phyloP scores from a whole-genome alignment of 2,797 vertebrate species.

The Presbytis comata region DNA sequence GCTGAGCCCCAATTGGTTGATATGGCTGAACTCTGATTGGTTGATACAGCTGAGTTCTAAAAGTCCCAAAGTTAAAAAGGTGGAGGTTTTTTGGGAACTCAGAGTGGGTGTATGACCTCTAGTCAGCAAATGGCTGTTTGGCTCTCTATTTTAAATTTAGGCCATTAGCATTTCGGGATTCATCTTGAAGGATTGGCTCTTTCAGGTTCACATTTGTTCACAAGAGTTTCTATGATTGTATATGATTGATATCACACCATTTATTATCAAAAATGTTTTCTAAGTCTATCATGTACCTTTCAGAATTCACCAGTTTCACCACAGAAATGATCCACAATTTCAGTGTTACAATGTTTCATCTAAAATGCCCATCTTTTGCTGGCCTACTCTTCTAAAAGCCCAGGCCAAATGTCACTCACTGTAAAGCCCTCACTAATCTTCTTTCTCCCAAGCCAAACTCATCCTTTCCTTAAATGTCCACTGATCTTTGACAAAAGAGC shows the following conservation, averaged over 20 bases:
- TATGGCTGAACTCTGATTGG: background rate
- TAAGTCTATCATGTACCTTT: slow-evolving; percentile 21
- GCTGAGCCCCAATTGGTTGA: background rate
- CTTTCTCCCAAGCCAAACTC: background rate
- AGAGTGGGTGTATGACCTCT: background rate
- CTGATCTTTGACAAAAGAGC: background rate
- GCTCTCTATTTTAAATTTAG: background rate
- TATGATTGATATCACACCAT: slow-evolving; percentile 10
- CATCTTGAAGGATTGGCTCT: background rate
- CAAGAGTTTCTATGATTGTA: background rate
- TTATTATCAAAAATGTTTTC: slow-evolving; percentile 33
- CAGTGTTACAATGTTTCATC: background rate
- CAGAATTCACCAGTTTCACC: background rate
- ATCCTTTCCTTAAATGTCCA: background rate
- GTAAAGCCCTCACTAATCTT: background rate
- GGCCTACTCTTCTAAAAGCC: background rate
- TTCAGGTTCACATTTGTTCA: background rate
- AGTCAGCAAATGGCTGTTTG: background rate
- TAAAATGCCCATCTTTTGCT: background rate
- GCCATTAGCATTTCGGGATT: background rate
- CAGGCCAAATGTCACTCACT: background rate
- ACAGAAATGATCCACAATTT: slow-evolving; percentile 35
- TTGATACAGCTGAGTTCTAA: background rate
- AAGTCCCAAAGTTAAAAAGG: background rate
- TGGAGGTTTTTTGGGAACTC: background rate